A percentile compares a stretch with the other conserved stretches of the same genome.
Conservation (phyloP, 2,888 invertebrate genomes). For the Sinopyrophorus schimmeli region DNA sequence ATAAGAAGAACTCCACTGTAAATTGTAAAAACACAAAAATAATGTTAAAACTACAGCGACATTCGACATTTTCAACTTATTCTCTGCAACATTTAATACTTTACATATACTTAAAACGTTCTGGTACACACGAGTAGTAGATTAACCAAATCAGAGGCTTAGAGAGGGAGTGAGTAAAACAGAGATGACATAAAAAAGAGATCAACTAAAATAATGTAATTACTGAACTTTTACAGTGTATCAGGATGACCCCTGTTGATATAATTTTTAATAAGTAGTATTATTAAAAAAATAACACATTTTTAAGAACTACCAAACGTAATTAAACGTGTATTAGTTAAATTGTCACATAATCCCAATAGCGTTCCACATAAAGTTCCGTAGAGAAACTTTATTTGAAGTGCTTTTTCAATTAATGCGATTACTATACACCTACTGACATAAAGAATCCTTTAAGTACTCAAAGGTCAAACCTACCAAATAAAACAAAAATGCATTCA, state of each 20-base stretch:
- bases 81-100: no score
- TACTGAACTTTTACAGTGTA: no score
- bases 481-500: slow-evolving; percentile 4
- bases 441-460: slow-evolving; percentile 25
- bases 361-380: no score
- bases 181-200: slow-evolving; percentile 31
- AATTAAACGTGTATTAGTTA: no score
- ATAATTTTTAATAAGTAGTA: no score
- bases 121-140: slow-evolving; percentile 22
- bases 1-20: slow-evolving; percentile 33
- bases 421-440: slow-evolving; percentile 35
- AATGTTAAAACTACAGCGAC: slow-evolving; percentile 27
- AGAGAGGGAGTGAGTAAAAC: no score
- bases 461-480: slow-evolving; percentile 27
- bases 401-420: slow-evolving; percentile 35
- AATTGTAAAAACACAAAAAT: slow-evolving; percentile 28
- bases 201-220: no score
- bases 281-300: no score
- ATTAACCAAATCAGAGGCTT: slow-evolving; percentile 27
- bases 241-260: no score
- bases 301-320: no score
- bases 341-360: no score
- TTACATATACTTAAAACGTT: no score
- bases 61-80: slow-evolving; percentile 21
- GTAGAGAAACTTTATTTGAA: slow-evolving; percentile 33